Base-by-base conservation (phyloP, 2,888 invertebrate genomes). In the Drosophila mayaguana region DNA sequence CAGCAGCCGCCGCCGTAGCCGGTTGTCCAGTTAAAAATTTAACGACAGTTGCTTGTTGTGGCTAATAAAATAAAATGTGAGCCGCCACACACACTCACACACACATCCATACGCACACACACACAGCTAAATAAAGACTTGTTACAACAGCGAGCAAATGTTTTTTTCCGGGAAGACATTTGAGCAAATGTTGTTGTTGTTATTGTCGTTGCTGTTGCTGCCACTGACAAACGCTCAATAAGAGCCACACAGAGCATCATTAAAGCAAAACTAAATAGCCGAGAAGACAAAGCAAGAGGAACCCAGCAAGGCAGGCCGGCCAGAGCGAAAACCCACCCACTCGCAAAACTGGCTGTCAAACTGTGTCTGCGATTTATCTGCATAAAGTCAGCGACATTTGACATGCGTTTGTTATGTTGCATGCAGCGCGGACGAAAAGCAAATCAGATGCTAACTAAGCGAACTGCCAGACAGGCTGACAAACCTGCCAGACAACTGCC, bases 361-460 rank as follows among this genome's bases (percentile, higher is more conserved):
- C 78, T 59, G 67, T 62, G 69, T 70, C 63, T 63, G 69, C 53
- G 75, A 86, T 86, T 78, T 77, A 82, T 80, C 83, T 63, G 78
- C 70, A 75, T 68, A 62, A 60, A 72, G 61, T 53, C 43, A 40
- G 61, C 48, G 88, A 89, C 89, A 86, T 90, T 86, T 91, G 90
- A 91, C 90, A 90, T 88, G 80, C 84, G 84, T 83, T 81, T 54
- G 40, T 81, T 75, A 40, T 54, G 34, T 65, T 75, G 56, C 32
- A 59, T 43, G 16, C 40, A 53, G 50, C 32, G 42, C 46, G 45
- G 46, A 55, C 51, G 51, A 28, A 45, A 32, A 42, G 75, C 80
- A 82, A 78, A 78, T 76, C 72, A 62, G 65, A 51, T 70, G 61
- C 65, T 51, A 77, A 75, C 78, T 59, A 78, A 68, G 64, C 80